These are phyloP conservation scores for Pachyseris speciosa DNA, from an alignment of 64 coral and sea anemone genomes.

Conservation along the genomic window DNA sequence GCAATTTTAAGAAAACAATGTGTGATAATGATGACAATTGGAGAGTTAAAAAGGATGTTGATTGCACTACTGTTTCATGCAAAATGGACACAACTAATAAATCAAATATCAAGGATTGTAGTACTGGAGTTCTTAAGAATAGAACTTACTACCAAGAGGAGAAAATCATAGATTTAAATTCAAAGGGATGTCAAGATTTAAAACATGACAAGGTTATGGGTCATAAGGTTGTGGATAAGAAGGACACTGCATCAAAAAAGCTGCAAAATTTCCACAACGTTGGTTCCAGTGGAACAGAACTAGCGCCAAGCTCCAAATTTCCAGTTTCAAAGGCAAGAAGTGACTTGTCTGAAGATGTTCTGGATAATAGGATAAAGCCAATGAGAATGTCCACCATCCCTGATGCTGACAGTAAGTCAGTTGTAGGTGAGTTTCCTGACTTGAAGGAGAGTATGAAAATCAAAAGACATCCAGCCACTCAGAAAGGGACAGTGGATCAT, in stretches of 20 bases:
- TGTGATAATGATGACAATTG: conserved; percentile 27
- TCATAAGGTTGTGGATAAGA: neutral
- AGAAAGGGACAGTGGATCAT: neutral
- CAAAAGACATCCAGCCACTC: neutral
- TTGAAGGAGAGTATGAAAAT: conserved; percentile 5
- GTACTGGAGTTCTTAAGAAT: neutral
- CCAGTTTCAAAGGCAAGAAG: neutral
- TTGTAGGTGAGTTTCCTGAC: conserved; percentile 55
- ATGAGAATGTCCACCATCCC: neutral
- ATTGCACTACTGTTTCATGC: neutral
- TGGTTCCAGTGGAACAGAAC: neutral
- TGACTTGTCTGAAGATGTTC: neutral
- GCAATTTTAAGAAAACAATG: neutral
- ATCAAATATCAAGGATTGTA: neutral
- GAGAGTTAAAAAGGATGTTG: conserved; percentile 15
- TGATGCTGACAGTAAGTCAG: neutral
- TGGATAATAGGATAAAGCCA: neutral
- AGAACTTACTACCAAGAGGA: neutral
- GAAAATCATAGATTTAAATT: neutral
- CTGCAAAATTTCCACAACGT: neutral
- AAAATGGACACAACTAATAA: neutral
- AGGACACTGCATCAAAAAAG: neutral
- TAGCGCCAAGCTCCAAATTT: neutral
- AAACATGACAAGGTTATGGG: neutral
- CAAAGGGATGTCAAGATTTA: neutral